Conservation (phyloP, 2,113 vertebrate genomes). For the Melanerpes aurifrons region DNA sequence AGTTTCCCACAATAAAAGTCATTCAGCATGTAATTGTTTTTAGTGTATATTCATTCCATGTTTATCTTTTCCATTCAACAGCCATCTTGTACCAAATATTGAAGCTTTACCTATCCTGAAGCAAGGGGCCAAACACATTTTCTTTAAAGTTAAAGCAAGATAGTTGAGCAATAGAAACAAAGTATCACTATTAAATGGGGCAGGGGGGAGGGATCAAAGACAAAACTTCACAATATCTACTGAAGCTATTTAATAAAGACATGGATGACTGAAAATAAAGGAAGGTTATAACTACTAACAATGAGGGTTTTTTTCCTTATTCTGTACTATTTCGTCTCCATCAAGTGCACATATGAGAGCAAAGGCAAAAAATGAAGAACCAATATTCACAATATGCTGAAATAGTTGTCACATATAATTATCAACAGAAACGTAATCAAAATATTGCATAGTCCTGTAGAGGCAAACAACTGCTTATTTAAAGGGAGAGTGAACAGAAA, state of each 20-base stretch:
- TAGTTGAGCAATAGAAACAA: neutral
- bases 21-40: neutral
- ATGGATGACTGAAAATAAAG: neutral
- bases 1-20: neutral
- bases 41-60: neutral
- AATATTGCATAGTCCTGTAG: neutral
- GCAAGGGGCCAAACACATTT: neutral
- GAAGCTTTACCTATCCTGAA: neutral
- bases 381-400: neutral
- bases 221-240: neutral
- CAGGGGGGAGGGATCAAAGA: neutral
- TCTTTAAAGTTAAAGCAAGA: neutral
- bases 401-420: neutral
- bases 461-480: neutral
- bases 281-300: neutral
- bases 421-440: neutral
- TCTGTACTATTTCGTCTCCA: neutral
- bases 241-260: neutral
- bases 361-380: neutral
- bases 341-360: neutral
- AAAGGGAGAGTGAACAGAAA: neutral
- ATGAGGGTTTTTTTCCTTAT: neutral
- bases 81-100: neutral
- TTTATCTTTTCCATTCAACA: neutral
- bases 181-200: neutral